phyloP scores from a whole-genome alignment of 2,888 invertebrate genomes.

The Archaeoteleia sp. region DNA sequence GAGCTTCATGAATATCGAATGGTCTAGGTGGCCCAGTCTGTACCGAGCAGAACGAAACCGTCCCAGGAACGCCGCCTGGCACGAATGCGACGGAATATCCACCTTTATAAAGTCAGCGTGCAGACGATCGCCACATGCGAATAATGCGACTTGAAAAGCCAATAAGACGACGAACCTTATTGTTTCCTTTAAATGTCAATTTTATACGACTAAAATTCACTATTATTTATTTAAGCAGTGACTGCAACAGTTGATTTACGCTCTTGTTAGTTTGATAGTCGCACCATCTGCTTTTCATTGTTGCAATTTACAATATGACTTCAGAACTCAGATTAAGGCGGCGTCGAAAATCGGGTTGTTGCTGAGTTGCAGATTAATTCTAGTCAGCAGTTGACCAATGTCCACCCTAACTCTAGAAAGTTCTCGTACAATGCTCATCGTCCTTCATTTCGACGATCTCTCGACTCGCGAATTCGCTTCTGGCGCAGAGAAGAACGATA shows the following conservation, averaged over 20 bases:
- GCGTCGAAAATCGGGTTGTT: no score
- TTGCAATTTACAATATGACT: not conserved
- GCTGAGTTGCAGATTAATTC: slow-evolving; percentile 52
- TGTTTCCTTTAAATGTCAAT: slow-evolving; percentile 15
- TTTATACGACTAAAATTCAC: slow-evolving; percentile 12
- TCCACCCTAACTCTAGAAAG: slow-evolving; percentile 43
- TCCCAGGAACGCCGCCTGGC: slow-evolving; percentile 69
- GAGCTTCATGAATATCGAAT: slow-evolving; percentile 68
- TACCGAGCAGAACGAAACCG: slow-evolving; percentile 57
- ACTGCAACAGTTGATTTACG: not conserved
- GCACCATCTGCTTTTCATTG: slow-evolving; percentile 3
- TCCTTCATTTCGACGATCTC: slow-evolving; percentile 32
- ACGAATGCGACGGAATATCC: slow-evolving; percentile 63
- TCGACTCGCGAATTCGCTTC: slow-evolving; percentile 3
- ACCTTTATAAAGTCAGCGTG: slow-evolving; percentile 60
- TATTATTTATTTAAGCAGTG: slow-evolving; percentile 4
- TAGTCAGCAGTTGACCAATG: slow-evolving; percentile 38
- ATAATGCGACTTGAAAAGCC: slow-evolving; percentile 36
- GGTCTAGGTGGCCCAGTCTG: slow-evolving; percentile 61
- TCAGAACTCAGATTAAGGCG: slow-evolving; percentile 6
- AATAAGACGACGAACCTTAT: slow-evolving; percentile 36
- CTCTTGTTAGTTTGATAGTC: not conserved
- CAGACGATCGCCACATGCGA: slow-evolving; percentile 58
- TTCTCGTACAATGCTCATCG: slow-evolving; percentile 51
- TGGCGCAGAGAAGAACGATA: slow-evolving; percentile 57